Evolutionary conservation across 2,113 vertebrate species (phyloP).

Genomic region (Ictidomys tridecemlineatus): DNA sequence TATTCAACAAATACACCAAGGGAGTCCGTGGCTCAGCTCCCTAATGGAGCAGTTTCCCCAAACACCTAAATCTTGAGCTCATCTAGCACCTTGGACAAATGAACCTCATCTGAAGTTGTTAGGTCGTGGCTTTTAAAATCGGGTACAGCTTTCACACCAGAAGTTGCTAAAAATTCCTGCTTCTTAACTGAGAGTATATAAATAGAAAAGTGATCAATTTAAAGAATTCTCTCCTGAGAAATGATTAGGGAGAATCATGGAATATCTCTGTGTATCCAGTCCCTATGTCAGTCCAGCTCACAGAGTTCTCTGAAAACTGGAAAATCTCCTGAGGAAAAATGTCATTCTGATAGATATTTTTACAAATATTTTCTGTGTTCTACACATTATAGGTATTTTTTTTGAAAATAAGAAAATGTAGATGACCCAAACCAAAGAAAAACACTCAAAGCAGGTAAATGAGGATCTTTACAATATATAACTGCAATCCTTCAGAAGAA

Average conservation of each 20-base stretch:
- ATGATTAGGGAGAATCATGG: not conserved
- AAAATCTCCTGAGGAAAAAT: not conserved
- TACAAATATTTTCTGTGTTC: not conserved
- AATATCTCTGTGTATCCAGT: not conserved
- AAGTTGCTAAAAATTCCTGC: not conserved
- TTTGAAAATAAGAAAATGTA: not conserved
- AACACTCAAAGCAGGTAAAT: not conserved
- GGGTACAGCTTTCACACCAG: not conserved
- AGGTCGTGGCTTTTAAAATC: not conserved
- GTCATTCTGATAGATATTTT: not conserved
- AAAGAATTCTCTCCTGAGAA: not conserved
- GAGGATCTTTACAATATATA: not conserved
- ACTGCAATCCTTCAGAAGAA: not conserved
- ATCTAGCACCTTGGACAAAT: not conserved
- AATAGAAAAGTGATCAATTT: not conserved
- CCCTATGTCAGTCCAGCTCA: not conserved
- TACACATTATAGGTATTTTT: not conserved
- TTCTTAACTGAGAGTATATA: not conserved
- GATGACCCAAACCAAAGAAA: not conserved
- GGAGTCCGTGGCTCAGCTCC: too few relatives aligned
- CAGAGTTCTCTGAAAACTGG: not conserved
- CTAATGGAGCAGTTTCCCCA: not conserved
- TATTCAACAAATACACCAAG: not conserved
- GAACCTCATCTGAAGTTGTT: not conserved
- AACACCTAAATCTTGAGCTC: not conserved